phyloP scores from a whole-genome alignment of 2,113 vertebrate species.

The Microcebus murinus region DNA sequence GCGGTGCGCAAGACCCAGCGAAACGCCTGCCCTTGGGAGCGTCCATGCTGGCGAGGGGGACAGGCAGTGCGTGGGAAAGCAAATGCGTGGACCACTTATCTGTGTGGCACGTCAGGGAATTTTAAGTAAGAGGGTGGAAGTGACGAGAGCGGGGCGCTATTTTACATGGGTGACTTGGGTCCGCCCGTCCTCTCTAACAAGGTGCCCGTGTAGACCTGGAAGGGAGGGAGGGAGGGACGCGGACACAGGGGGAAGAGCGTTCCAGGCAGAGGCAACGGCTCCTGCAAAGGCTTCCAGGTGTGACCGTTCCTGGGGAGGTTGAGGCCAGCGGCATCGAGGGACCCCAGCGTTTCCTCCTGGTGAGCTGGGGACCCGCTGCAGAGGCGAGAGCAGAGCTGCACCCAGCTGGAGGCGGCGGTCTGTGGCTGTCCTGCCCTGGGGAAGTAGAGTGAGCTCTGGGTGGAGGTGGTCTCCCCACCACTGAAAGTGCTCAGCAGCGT shows the following conservation, averaged over 20 bases:
- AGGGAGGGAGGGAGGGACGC: background rate
- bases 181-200: background rate
- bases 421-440: background rate
- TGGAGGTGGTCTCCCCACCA: background rate
- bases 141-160: background rate
- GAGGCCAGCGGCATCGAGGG: background rate
- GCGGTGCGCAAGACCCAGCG: background rate
- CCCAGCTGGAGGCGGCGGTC: too few species aligned
- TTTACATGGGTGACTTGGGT: too few species aligned
- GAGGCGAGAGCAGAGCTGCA: background rate
- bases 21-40: background rate
- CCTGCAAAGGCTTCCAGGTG: too few species aligned
- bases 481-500: background rate
- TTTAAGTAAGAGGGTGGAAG: background rate
- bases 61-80: background rate
- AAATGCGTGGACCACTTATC: background rate
- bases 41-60: background rate
- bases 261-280: background rate
- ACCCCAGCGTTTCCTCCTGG: background rate
- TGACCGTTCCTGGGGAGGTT: background rate
- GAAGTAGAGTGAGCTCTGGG: background rate
- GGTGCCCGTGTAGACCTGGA: background rate
- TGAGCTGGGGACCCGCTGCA: background rate
- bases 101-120: background rate
- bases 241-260: background rate